phyloP scores from a whole-genome alignment of 2,888 invertebrate species.

The Orthosia cruda region DNA sequence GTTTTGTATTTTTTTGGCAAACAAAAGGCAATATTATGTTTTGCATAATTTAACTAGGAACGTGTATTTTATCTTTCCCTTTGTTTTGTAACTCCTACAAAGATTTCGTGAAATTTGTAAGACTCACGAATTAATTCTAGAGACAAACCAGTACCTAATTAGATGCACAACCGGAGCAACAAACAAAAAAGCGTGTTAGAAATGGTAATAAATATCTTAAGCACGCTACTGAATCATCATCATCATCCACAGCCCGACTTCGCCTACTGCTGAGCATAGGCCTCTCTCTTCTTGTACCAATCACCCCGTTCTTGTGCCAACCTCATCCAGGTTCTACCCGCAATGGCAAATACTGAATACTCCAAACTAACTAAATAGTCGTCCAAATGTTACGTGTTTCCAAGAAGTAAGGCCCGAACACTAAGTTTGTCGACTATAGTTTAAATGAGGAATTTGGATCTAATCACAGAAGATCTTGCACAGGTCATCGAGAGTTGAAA shows the following conservation, averaged over 20 bases:
- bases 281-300: too few species aligned
- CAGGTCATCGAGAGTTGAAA: too few species aligned
- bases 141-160: conserved; percentile 1
- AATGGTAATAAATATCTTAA: conserved; percentile 25
- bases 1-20: not conserved
- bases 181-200: conserved; percentile 12
- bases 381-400: conserved; percentile 4
- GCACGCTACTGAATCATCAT: not conserved
- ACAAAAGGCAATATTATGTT: not conserved
- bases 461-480: not conserved
- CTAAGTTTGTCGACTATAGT: not conserved
- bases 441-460: conserved; percentile 11
- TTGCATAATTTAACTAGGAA: not conserved
- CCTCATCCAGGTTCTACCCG: too few species aligned
- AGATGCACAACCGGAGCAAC: conserved; percentile 8
- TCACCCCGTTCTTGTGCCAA: too few species aligned
- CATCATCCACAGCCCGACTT: too few species aligned
- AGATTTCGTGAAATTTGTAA: not conserved
- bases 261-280: too few species aligned
- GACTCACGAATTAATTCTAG: conserved; percentile 1
- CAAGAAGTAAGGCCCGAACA: too few species aligned
- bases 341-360: too few species aligned
- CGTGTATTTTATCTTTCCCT: not conserved
- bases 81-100: conserved; percentile 1
- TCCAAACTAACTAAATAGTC: conserved; percentile 11